Conservation (phyloP, 2,888 invertebrate genomes). For the Choristoneura rosaceana region DNA sequence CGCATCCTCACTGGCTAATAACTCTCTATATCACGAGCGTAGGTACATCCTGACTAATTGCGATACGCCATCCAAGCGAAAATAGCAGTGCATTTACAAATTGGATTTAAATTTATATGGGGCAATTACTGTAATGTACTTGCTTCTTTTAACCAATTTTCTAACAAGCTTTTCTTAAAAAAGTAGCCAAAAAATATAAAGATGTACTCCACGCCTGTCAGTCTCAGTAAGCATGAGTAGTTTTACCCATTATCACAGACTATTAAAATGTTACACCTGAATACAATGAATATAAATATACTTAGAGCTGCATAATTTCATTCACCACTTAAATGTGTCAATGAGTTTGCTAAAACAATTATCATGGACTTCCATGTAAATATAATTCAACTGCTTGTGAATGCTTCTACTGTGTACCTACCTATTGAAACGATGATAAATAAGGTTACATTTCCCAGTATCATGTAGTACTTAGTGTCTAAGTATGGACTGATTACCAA, state of each 20-base stretch:
- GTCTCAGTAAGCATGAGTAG: too few species aligned
- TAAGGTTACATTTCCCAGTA: too few species aligned
- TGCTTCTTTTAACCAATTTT: background rate
- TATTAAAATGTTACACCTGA: too few species aligned
- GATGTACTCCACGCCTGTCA: too few species aligned
- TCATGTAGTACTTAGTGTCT: background rate
- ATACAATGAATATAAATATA: too few species aligned
- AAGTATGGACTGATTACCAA: background rate
- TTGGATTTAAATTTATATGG: background rate
- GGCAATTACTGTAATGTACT: background rate
- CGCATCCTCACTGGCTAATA: slow-evolving; percentile 52
- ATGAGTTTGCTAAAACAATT: background rate
- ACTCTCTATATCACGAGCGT: slow-evolving; percentile 48
- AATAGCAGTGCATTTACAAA: slow-evolving; percentile 25
- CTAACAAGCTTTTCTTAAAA: too few species aligned
- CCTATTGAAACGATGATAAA: too few species aligned
- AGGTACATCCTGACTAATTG: slow-evolving; percentile 51
- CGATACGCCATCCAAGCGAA: slow-evolving; percentile 43
- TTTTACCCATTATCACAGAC: too few species aligned
- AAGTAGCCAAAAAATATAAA: too few species aligned
- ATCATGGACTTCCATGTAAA: background rate
- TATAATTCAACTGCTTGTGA: too few species aligned
- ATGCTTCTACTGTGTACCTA: background rate
- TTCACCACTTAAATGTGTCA: too few species aligned
- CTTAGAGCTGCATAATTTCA: too few species aligned